A percentile compares a stretch with the other conserved stretches of the same genome.
Conservation (phyloP, 2,797 vertebrate genomes). For the Antrozous pallidus region DNA sequence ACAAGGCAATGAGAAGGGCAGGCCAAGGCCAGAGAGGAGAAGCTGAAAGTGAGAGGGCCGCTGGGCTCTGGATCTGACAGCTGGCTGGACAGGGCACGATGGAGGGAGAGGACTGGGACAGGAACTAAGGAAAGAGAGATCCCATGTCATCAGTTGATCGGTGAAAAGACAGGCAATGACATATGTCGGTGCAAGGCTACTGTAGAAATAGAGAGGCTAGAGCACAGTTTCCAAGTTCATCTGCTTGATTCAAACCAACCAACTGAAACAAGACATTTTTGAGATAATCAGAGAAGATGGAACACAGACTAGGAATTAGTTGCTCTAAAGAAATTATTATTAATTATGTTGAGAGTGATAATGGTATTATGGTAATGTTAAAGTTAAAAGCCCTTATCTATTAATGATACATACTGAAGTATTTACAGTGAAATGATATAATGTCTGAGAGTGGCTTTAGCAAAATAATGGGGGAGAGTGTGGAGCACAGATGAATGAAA, state of each 20-base stretch:
- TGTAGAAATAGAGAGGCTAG: background rate
- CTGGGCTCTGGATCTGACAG: background rate
- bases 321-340: constrained; percentile 44
- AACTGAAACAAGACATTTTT: background rate
- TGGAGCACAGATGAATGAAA: background rate
- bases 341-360: constrained; percentile 38
- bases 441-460: constrained; percentile 59
- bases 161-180: background rate
- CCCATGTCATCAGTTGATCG: background rate
- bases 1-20: background rate
- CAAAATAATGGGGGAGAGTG: background rate
- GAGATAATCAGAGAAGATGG: constrained; percentile 39
- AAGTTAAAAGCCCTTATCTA: constrained; percentile 67
- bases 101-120: background rate
- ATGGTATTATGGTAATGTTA: background rate
- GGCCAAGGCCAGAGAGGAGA: background rate
- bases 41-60: background rate
- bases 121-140: background rate
- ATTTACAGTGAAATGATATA: constrained; percentile 56
- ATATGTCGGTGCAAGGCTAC: background rate
- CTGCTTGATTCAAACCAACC: background rate
- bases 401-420: constrained; percentile 23
- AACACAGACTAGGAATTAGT: background rate
- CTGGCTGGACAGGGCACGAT: background rate
- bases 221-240: background rate